Base-by-base conservation (phyloP, 2,113 vertebrate genomes). In the Zapornia atra region DNA sequence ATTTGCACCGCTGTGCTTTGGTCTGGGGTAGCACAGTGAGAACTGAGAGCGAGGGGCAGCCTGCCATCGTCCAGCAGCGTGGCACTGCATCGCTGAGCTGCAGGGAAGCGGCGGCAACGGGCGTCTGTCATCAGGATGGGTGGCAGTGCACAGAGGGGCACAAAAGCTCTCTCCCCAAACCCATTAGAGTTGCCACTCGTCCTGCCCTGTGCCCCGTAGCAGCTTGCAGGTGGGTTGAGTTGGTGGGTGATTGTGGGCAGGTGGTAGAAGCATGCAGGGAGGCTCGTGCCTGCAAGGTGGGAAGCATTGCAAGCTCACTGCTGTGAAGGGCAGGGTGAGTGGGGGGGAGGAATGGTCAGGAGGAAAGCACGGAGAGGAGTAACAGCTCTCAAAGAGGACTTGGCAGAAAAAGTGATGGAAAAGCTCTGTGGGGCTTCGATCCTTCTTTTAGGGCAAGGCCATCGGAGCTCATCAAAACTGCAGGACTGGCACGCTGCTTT, bases 401-500 rank as follows among this genome's bases (percentile, higher is more conserved):
- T 57, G 22, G 34, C 5, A 31, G 48, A 48, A 20, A 48, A 48
- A 48, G 14, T 3, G n/a, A 12, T 8, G 16, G 60, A 21, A 48
- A 18, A 72, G 17, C 20, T 11, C 15, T 0, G 17, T 9, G 26
- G 33, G 13, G 17, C 12, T 69, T n/a, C 14, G n/a, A 20, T 53
- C 3, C 15, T 71, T 57, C 46, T 66, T 25, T 12, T 3, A 14
- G 34, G 22, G 44, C 44, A 46, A 46, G 44, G 44, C 16, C 42
- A 44, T 44, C 42, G 42, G 15, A 42, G 15, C 42, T 42, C 28
- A n/a, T 5, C 18, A 5, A 6, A 40, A 4, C 24, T 1, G 3
- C 0, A 3, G 16, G 7, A 34, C 38, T 31, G 61, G 20, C 5
- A 11, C 1, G 0, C 8, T 18, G 36, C 44, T 20, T 26, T 25